These are phyloP conservation scores for Sciaenops ocellatus DNA, from an alignment of 2,797 vertebrate genomes.

Conservation along the genomic window DNA sequence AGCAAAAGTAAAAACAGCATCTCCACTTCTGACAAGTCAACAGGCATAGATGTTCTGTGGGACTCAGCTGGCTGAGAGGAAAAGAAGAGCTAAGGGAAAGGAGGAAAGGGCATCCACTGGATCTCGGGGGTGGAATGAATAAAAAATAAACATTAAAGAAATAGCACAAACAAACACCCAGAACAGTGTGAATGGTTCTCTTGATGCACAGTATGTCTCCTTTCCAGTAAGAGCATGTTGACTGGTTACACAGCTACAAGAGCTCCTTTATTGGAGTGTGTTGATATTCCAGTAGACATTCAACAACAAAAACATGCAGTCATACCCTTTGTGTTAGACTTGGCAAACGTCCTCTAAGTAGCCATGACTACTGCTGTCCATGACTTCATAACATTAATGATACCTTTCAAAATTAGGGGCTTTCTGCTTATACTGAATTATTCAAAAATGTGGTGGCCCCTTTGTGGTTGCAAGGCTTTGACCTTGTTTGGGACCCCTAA, in stretches of 20 bases:
- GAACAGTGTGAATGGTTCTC: constrained; percentile 69
- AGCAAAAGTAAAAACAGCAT: constrained; percentile 49
- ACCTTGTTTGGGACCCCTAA: constrained; percentile 31
- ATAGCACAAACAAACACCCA: constrained; percentile 72
- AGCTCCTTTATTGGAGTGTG: constrained; percentile 47
- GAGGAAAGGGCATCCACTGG: constrained; percentile 49
- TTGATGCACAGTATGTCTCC: constrained; percentile 60
- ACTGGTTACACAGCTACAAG: constrained; percentile 70
- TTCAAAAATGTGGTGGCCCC: constrained; percentile 13
- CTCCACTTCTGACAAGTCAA: constrained; percentile 43
- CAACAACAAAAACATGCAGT: constrained; percentile 58
- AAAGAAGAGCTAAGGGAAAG: constrained; percentile 53
- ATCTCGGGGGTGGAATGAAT: constrained; percentile 57
- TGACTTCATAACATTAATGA: constrained; percentile 59
- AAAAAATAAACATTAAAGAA: constrained; percentile 56
- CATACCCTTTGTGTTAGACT: constrained; percentile 51
- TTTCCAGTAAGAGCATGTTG: constrained; percentile 77
- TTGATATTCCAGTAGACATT: constrained; percentile 67
- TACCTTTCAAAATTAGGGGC: constrained; percentile 35
- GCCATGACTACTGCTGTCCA: constrained; percentile 38
- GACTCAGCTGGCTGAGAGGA: constrained; percentile 35
- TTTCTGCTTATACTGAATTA: constrained; percentile 31
- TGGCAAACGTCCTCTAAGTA: constrained; percentile 34
- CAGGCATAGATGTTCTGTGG: constrained; percentile 29
- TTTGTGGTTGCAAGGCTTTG: constrained; percentile 28